Percentiles rank a stretch among this genome's conserved stretches.
Conservation (phyloP, 1,140 invertebrate genomes). For the Pseudomyrmex pallidus region DNA sequence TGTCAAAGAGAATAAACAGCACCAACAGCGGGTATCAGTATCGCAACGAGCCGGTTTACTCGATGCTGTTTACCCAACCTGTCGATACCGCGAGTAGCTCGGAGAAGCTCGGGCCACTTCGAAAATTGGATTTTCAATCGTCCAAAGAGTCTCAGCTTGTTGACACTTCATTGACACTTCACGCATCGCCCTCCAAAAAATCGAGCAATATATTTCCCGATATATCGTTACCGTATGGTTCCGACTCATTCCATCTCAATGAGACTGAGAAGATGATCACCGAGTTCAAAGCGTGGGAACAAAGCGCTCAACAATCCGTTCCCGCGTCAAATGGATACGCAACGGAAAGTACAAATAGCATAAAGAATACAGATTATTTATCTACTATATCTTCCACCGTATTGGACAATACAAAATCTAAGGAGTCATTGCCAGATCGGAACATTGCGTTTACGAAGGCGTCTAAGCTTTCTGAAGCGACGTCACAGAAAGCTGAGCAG, state of each 20-base stretch:
- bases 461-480: not conserved
- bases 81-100: not conserved
- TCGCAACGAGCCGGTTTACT: constrained; percentile 35
- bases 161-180: constrained; percentile 1
- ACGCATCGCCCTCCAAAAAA: constrained; percentile 27
- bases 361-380: constrained; percentile 15
- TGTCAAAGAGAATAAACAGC: constrained; percentile 71
- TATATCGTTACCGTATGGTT: constrained; percentile 70
- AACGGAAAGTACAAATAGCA: not conserved
- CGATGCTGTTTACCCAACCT: not conserved
- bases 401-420: constrained; percentile 3
- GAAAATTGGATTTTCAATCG: constrained; percentile 59
- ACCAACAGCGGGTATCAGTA: constrained; percentile 32
- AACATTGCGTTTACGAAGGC: not conserved
- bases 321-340: constrained; percentile 25
- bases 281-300: constrained; percentile 76
- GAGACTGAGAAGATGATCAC: constrained; percentile 77
- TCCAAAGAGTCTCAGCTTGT: constrained; percentile 34
- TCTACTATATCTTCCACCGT: constrained; percentile 10
- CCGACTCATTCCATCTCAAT: constrained; percentile 70
- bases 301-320: constrained; percentile 19
- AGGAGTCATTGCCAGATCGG: constrained; percentile 19
- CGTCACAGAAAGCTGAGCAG: constrained; percentile 1
- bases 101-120: not conserved
- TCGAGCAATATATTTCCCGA: constrained; percentile 60